Conservation (phyloP, 2,113 vertebrate species). For the Microtus oregoni region DNA sequence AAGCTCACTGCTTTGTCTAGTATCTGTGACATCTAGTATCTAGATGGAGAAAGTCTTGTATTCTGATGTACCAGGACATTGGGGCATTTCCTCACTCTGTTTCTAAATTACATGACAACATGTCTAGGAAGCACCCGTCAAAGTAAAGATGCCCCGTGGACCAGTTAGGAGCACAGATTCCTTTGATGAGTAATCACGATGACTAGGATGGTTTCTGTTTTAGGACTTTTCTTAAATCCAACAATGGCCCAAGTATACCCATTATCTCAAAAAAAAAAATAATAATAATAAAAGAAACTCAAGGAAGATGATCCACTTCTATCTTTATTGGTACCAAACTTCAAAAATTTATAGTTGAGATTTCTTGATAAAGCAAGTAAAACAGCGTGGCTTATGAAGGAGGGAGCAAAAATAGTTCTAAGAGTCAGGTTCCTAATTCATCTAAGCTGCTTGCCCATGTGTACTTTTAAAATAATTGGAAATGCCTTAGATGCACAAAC, state of each 20-base stretch:
- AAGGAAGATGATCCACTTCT: constrained; percentile 9
- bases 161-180: constrained; percentile 41
- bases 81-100: constrained; percentile 67
- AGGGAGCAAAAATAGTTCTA: background rate
- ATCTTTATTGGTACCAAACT: constrained; percentile 14
- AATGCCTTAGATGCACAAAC: background rate
- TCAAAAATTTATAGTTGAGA: background rate
- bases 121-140: constrained; percentile 56
- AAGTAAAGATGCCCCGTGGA: constrained; percentile 61
- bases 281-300: constrained; percentile 15
- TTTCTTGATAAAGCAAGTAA: background rate
- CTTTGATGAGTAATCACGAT: constrained; percentile 41
- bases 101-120: constrained; percentile 66
- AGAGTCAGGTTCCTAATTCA: background rate
- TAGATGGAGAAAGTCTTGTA: constrained; percentile 48
- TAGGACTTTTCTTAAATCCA: background rate
- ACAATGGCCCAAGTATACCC: background rate
- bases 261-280: constrained; percentile 23
- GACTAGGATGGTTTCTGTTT: background rate
- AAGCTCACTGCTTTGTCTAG: constrained; percentile 2
- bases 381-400: background rate
- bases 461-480: background rate
- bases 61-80: constrained; percentile 66
- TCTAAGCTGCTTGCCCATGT: background rate
- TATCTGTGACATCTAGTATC: background rate